A percentile compares a stretch with the other conserved stretches of the same genome.
These are phyloP conservation scores for Campylomormyrus numenius DNA, from an alignment of 2,113 vertebrate genomes.

Conservation along the genomic window DNA sequence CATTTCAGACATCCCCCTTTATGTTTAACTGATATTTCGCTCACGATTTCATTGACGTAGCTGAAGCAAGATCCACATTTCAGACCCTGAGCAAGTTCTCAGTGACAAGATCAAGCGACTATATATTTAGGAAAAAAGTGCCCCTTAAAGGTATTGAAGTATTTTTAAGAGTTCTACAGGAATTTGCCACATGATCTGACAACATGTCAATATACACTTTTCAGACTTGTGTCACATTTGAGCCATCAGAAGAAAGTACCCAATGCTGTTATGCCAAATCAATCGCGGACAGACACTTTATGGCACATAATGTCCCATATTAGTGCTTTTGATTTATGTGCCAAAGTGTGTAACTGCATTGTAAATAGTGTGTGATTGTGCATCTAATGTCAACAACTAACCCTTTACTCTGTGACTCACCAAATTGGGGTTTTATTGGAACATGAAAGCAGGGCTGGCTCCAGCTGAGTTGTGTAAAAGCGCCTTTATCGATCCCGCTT, in stretches of 20 bases:
- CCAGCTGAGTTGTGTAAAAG: constrained; percentile 59
- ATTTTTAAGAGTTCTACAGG: background rate
- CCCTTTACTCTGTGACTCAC: constrained; percentile 29
- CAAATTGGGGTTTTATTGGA: constrained; percentile 53
- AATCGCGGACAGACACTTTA: constrained; percentile 62
- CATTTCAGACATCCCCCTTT: background rate
- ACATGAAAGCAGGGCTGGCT: constrained; percentile 50
- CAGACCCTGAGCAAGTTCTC: background rate
- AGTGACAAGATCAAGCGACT: background rate
- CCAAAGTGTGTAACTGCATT: constrained; percentile 43
- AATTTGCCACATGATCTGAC: background rate
- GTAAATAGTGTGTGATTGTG: constrained; percentile 45
- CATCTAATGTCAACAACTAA: constrained; percentile 31
- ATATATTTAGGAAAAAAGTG: background rate
- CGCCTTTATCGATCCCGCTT: constrained; percentile 59
- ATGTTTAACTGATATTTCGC: background rate
- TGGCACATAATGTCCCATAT: constrained; percentile 62
- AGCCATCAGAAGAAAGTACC: constrained; percentile 32
- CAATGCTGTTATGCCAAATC: constrained; percentile 64
- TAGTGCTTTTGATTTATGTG: constrained; percentile 57
- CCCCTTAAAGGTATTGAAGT: background rate
- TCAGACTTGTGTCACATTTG: background rate
- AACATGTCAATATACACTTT: background rate
- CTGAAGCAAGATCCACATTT: background rate
- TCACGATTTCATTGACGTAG: background rate